Base-by-base conservation (phyloP, 2,888 invertebrate species). In the Lithosia quadra region DNA sequence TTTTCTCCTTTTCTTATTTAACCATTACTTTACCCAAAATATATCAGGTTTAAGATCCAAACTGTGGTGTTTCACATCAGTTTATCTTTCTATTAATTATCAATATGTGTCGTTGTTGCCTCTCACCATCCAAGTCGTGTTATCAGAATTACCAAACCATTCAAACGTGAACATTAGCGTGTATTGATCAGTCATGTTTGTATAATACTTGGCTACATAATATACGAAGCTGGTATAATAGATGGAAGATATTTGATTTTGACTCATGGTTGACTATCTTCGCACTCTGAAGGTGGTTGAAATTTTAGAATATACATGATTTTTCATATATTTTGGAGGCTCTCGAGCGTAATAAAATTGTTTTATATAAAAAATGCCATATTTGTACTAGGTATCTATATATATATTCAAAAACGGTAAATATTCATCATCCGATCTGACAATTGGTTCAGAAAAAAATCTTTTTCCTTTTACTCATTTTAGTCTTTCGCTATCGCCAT, bases 141-240 rank as follows among this genome's bases (percentile, higher is more conserved):
- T 49, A 49, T 49, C 49, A 49, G n/a, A 49, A 49, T 49, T 18
- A 49, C 49, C 49, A 49, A 49, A 49, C 49, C 49, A 49, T 49
- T n/a, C 49, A 49, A 49, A 49, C 49, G 49, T 49, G 49, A n/a
- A 49, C 49, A 49, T 49, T 49, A 49, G n/a, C 49, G 18, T 49
- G 43, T 36, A 49, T 49, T 49, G 49, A 49, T 49, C n/a, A 8
- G 18, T 43, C 49, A 49, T 43, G 18, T 43, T 43, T 43, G 18
- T 43, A 18, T 18, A 39, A 43, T 49, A n/a, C 1, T 49, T n/a
- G 49, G n/a, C n/a, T 49, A 49, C 49, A 49, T 49, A 49, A n/a
- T 49, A n/a, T 18, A n/a, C 49, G 49, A 9, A n/a, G n/a, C 9
- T 18, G 8, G 9, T n/a, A 28, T 2, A 28, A 28, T 28, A n/a